phyloP scores from a whole-genome alignment of 2,113 vertebrate genomes.

The Trogon melanurus region DNA sequence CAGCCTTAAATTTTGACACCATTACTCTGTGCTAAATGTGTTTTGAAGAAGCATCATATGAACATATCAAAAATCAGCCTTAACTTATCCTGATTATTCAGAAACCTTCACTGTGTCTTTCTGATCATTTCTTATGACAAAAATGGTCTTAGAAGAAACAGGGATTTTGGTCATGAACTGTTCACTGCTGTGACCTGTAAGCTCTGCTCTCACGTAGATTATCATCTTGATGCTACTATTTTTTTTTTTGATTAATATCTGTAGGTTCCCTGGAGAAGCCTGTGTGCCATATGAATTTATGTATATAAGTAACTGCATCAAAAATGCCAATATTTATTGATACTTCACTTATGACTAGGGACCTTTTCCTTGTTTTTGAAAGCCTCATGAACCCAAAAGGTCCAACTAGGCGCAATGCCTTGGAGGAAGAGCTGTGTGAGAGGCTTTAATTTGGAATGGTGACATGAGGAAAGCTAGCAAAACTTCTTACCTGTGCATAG shows the following conservation, averaged over 20 bases:
- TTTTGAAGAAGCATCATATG: not conserved
- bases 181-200: not conserved
- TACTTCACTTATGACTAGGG: not conserved
- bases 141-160: not conserved
- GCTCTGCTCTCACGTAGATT: not conserved
- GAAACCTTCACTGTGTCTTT: not conserved
- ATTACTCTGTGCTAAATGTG: not conserved
- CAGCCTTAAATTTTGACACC: too few species aligned
- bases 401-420: not conserved
- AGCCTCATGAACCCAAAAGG: not conserved
- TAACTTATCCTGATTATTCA: not conserved
- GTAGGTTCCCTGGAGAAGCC: not conserved
- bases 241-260: not conserved
- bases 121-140: not conserved
- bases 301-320: fast-evolving
- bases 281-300: not conserved
- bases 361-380: not conserved
- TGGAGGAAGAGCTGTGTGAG: not conserved
- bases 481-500: not conserved
- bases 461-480: not conserved
- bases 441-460: not conserved
- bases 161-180: not conserved
- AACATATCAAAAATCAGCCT: not conserved
- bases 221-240: not conserved
- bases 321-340: not conserved